Conservation (phyloP, 2,888 invertebrate species). For the Andrena fulva region DNA sequence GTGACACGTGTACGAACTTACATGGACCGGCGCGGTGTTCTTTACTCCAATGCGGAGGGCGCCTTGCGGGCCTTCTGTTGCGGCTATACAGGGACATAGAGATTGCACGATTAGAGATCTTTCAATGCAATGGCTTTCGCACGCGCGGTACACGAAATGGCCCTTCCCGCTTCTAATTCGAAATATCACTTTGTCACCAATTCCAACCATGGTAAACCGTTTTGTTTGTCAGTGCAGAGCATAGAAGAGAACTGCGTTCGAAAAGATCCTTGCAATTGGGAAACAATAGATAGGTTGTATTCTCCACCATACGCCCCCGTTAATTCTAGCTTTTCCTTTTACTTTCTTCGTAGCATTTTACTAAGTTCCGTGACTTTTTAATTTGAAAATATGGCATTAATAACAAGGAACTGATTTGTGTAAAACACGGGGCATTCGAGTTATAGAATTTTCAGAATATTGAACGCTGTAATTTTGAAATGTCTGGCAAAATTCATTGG, state of each 20-base stretch:
- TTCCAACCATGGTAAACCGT: not conserved
- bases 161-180: not conserved
- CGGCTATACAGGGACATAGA: conserved; percentile 83
- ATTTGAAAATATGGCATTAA: too few relatives aligned
- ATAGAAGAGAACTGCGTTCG: not conserved
- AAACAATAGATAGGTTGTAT: not conserved
- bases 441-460: too few relatives aligned
- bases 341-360: not conserved
- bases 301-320: not conserved
- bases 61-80: conserved; percentile 84
- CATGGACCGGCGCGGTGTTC: conserved; percentile 83
- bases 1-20: conserved; percentile 81
- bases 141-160: not conserved
- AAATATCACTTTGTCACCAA: not conserved
- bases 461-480: not conserved
- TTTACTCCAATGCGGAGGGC: conserved; percentile 84
- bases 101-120: conserved; percentile 62
- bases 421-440: too few relatives aligned
- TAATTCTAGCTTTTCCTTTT: not conserved
- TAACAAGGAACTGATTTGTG: too few relatives aligned
- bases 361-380: not conserved
- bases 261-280: not conserved
- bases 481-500: not conserved
- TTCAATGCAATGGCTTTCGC: not conserved
- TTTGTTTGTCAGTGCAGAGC: not conserved